phyloP scores from a whole-genome alignment of 2,113 vertebrate genomes.

The Riparia riparia region DNA sequence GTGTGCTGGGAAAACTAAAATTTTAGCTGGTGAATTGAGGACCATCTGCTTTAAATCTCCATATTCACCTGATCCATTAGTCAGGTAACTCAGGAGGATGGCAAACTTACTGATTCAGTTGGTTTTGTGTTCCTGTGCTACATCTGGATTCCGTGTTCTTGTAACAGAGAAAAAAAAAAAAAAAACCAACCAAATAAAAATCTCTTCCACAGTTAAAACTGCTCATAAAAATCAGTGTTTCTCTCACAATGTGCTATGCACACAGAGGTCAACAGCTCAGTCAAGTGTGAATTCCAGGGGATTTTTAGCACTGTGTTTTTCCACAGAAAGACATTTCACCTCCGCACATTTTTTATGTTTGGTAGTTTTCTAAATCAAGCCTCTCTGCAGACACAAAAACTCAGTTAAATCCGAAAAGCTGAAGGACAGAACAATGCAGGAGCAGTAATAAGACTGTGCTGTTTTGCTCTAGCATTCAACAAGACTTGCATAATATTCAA shows the following conservation, averaged over 20 bases:
- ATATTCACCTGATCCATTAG: neutral
- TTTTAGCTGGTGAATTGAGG: neutral
- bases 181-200: neutral
- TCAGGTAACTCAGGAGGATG: neutral
- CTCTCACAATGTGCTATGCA: neutral
- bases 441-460: neutral
- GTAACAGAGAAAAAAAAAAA: neutral
- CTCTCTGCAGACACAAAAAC: neutral
- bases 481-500: neutral
- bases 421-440: neutral
- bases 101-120: neutral
- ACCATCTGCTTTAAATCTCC: neutral
- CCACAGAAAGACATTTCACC: neutral
- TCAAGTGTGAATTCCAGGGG: neutral
- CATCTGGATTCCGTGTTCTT: neutral
- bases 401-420: neutral
- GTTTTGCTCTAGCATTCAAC: neutral
- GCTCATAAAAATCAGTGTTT: neutral
- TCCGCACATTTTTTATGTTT: neutral
- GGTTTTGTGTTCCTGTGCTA: neutral
- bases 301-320: neutral
- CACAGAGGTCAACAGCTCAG: neutral
- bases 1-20: neutral
- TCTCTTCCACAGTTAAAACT: fast-evolving
- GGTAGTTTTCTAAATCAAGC: neutral